Conservation (phyloP, 2,888 invertebrate genomes). For the Synergus umbraculus region DNA sequence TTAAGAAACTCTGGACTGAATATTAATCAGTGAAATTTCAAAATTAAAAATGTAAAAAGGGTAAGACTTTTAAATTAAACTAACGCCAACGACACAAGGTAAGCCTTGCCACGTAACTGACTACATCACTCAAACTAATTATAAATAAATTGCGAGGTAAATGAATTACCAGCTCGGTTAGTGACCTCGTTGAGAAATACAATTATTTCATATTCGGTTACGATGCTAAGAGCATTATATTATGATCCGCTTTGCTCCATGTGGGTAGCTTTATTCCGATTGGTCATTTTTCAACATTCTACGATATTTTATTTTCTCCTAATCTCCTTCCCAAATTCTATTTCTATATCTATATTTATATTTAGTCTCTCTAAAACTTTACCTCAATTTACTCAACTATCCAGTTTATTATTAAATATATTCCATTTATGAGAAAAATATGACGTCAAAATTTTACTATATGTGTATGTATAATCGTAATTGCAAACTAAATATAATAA, state of each 20-base stretch:
- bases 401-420: not conserved
- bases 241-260: not conserved
- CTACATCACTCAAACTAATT: conserved; percentile 11
- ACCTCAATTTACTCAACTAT: not conserved
- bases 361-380: not conserved
- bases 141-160: conserved; percentile 27
- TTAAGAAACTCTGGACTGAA: not conserved
- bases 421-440: not conserved
- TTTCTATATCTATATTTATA: not conserved
- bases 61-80: not conserved
- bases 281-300: conserved; percentile 2
- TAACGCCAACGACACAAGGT: not conserved
- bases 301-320: conserved; percentile 22
- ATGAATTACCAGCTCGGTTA: conserved; percentile 23
- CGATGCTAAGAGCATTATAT: conserved; percentile 25
- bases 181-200: conserved; percentile 9
- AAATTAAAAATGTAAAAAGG: not conserved
- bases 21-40: not conserved
- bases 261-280: conserved; percentile 10
- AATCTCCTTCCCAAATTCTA: not conserved
- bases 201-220: conserved; percentile 35
- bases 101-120: not conserved
- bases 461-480: not conserved
- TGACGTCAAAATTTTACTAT: not conserved
- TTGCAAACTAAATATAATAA: not conserved